A percentile compares a stretch with the other conserved stretches of the same genome.
Evolutionary conservation across 2,113 vertebrate genomes (phyloP).

Genomic region (Turdus rufiventris): DNA sequence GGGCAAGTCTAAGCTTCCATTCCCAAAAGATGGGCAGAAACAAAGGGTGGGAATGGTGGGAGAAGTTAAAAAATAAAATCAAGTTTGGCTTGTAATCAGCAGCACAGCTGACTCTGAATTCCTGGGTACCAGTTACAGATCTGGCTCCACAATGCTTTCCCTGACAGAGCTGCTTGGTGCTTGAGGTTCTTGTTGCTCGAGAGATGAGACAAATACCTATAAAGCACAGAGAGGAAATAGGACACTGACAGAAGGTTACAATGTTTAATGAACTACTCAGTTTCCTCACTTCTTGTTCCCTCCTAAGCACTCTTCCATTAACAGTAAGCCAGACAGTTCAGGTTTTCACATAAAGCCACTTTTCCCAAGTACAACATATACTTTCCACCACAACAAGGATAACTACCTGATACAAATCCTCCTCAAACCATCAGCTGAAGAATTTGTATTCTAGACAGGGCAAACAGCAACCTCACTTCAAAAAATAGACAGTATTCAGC

Average conservation of each 20-base stretch:
- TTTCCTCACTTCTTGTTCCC: neutral
- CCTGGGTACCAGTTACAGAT: neutral
- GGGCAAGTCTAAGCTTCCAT: neutral
- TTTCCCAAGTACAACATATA: rapidly evolving
- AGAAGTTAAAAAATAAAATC: neutral
- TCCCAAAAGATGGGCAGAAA: neutral
- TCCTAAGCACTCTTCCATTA: neutral
- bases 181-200: neutral
- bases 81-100: neutral
- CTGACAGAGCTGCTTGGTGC: neutral
- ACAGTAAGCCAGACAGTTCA: neutral
- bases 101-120: neutral
- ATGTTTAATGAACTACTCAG: neutral
- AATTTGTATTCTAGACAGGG: neutral
- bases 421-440: neutral
- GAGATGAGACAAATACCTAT: neutral
- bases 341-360: neutral
- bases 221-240: neutral
- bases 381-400: neutral
- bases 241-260: rapidly evolving
- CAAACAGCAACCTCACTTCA: neutral
- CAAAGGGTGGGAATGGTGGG: rapidly evolving
- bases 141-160: rapidly evolving
- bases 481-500: neutral
- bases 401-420: neutral